A percentile compares a stretch with the other conserved stretches of the same genome.
Conservation (phyloP, 2,113 vertebrate species). For the Dicrurus megarhynchus region DNA sequence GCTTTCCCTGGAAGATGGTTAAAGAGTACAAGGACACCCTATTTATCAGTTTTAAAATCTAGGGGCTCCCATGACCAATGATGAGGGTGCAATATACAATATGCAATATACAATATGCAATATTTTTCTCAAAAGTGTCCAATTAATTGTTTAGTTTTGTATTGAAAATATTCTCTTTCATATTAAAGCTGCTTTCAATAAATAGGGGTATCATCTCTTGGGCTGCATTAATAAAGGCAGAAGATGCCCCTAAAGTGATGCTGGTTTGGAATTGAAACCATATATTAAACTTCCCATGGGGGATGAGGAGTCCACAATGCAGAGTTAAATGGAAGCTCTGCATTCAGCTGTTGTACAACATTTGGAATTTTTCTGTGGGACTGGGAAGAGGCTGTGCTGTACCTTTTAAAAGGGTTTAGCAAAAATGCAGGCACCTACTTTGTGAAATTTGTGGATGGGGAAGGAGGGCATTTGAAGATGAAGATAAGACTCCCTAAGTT, state of each 20-base stretch:
- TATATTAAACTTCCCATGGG: neutral
- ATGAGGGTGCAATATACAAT: neutral
- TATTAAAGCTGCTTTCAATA: neutral
- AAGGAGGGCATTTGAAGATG: neutral
- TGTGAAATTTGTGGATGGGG: neutral
- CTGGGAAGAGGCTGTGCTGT: neutral
- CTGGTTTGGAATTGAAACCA: slow-evolving; percentile 32
- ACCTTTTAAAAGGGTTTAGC: neutral
- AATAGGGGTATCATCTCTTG: neutral
- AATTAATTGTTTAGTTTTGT: slow-evolving; percentile 9
- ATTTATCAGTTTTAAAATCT: slow-evolving; percentile 21
- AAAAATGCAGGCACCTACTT: neutral
- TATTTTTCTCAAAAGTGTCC: slow-evolving; percentile 12
- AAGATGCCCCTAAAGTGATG: neutral
- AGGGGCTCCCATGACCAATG: neutral
- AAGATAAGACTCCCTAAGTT: neutral
- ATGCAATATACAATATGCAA: no score
- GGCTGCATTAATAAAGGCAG: neutral
- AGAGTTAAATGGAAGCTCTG: neutral
- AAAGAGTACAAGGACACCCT: slow-evolving; percentile 24
- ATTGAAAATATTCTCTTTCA: slow-evolving; percentile 7
- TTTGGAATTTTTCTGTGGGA: neutral
- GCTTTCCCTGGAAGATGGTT: slow-evolving; percentile 20
- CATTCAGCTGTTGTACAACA: neutral
- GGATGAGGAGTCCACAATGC: neutral